Evolutionary conservation across 1,140 invertebrate genomes (phyloP), one percentile per base, ranked within the genome.

Genomic region (Pachypsylla venusta): DNA sequence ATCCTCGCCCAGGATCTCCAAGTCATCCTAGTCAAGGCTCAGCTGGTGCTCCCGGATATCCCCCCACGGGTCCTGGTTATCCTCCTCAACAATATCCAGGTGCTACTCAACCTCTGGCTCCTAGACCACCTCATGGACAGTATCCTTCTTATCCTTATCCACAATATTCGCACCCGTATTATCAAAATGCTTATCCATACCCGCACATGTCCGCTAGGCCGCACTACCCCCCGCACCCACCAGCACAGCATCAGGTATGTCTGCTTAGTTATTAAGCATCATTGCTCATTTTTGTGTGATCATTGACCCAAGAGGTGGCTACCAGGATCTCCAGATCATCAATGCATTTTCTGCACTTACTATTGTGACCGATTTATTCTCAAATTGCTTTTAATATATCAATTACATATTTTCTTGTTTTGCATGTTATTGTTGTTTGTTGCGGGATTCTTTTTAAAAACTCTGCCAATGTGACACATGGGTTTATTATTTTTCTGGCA

Each of bases 101-200:
- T 12, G 53, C 62, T 54, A 60, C 69, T 7, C 63, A 64, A 65
- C 71, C 75, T 0, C 65, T 76, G 5, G 67, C 73, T 27, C 72
- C 78, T 7, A 70, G 79, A 40, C 79, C 79, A 1, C 78, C 77
- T 2, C 77, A 79, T 69, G 72, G 71, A 2, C 80, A 81, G 63
- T 75, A 79, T 20, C 80, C 79, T 66, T n/a, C n/a, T n/a, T 77
- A 78, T 60, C 71, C 76, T 7, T 80, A 80, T 69, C 76, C 76
- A 1, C 78, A 78, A 58, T 75, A 75, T 39, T 74, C 63, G 0
- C 64, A 65, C 35, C 63, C 64, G 3, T 82, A 82, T 61, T 82
- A 82, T 67, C 74, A 77, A 66, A 76, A 79, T 77, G 1, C 78
- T 28, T 25, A 55, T n/a, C 26, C 25, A 2, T 27, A 48, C 14